Base-by-base conservation (phyloP, 1,140 invertebrate species). In the Saccostrea cuccullata region DNA sequence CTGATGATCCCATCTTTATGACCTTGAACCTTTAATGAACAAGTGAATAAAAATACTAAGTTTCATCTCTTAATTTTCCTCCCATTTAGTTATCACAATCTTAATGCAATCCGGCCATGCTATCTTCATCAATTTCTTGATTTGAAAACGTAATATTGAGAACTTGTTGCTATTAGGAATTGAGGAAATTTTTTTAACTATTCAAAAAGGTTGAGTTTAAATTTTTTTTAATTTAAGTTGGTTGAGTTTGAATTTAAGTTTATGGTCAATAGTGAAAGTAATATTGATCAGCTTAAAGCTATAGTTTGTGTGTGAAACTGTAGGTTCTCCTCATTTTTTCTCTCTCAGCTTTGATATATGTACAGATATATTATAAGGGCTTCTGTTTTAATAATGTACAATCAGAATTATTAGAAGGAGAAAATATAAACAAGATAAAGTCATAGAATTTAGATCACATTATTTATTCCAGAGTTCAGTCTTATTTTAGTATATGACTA, bases 401-500 rank as follows among this genome's bases (percentile, higher is more conserved):
- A 82, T 47, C 40, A 82, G 40, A 82, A 47, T 36, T 36, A 82
- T 30, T 4, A 26, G 12, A 15, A 77, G n/a, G 23, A 77, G 11
- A 30, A 30, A 30, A 77, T n/a, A 77, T n/a, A 40, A 77, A 77
- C 15, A 77, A 23, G 12, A n/a, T 30, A 40, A 40, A 77, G 47
- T 47, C 47, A 47, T 47, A 47, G 47, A 47, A 47, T 47, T 47
- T 2, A 47, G 5, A 47, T 47, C 47, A 47, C 47, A 47, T 47
- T 84, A 55, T n/a, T 55, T 84, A 55, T 84, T 84, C 55, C 40
- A 56, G 82, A 26, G 40, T 84, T 84, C n/a, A 17, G 40, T 55
- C 17, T 84, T n/a, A 17, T 36, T 82, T 15, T 47, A 30, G n/a
- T 84, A 55, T 23, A 55, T 84, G 40, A 84, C 55, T 84, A 56